phyloP scores from a whole-genome alignment of 64 coral and sea anemone genomes.

The Astreopora myriophthalma region DNA sequence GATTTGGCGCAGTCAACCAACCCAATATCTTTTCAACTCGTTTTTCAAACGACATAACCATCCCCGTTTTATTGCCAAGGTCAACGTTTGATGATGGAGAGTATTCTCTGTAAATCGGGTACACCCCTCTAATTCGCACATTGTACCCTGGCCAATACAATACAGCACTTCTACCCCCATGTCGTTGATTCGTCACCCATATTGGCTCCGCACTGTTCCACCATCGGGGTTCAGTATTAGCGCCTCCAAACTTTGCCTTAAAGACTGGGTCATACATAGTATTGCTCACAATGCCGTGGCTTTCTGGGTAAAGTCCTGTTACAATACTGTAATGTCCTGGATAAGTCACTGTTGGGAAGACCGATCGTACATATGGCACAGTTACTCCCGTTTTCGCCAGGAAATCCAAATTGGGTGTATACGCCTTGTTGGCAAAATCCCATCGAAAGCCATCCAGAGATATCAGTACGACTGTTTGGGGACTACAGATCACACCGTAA shows the following conservation, averaged over 20 bases:
- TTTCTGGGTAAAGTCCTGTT: conserved; percentile 88
- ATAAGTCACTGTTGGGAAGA: conserved; percentile 83
- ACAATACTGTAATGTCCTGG: conserved; percentile 86
- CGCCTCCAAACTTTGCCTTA: conserved; percentile 72
- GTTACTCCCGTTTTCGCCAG: conserved; percentile 71
- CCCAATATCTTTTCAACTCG: conserved; percentile 57
- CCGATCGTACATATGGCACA: conserved; percentile 65
- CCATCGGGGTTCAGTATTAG: conserved; percentile 75
- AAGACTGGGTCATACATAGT: conserved; percentile 84
- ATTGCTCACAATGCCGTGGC: conserved; percentile 83
- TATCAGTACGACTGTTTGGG: conserved; percentile 63
- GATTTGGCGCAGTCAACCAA: conserved; percentile 64
- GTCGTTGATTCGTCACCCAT: conserved; percentile 87
- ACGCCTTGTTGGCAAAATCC: conserved; percentile 73
- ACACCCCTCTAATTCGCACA: conserved; percentile 61
- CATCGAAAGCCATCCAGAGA: conserved; percentile 95
- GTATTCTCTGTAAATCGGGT: conserved; percentile 39
- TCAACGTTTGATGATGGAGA: conserved; percentile 69
- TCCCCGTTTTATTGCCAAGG: conserved; percentile 44
- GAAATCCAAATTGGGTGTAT: conserved; percentile 81
- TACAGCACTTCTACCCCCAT: conserved; percentile 80
- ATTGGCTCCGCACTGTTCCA: conserved; percentile 85
- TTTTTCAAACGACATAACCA: conserved; percentile 50
- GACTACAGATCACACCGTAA: neutral
- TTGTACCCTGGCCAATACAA: conserved; percentile 88